Evolutionary conservation across 2,113 vertebrate species (phyloP), one percentile per base, ranked within the genome.

Genomic region (Martes martes): DNA sequence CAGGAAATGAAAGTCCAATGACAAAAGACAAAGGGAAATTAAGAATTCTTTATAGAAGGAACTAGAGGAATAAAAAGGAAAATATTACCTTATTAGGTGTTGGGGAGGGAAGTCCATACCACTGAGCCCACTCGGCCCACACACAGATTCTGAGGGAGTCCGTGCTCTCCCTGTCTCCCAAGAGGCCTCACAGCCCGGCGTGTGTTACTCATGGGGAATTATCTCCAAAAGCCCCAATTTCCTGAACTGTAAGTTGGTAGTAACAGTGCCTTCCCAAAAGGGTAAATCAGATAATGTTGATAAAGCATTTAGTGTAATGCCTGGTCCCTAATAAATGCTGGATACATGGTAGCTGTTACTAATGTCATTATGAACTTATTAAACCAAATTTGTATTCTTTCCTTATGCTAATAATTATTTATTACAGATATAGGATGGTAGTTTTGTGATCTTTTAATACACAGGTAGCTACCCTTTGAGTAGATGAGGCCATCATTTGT

Each of bases 1-100:
- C 71, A 89, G 96, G 95, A 97, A 97, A 67, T 95, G 91, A 96
- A 88, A 97, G 91, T 95, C 89, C 96, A 95, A 50, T 95, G 94
- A 96, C 91, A 71, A 69, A 94, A 97, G 80, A 90, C 57, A 50
- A 94, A 95, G 88, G 81, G 96, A 96, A 94, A 97, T 94, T 93
- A 74, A 91, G 71, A 69, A 88, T 87, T 52, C 42, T 91, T 80
- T 92, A 52, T 39, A 81, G 52, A 95, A 79, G 91, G 79, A 96
- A 88, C 69, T 92, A 92, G 47, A 94, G 65, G 76, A 87, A 80
- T 93, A 67, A 74, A 92, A 92, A 95, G 87, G 76, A 94, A 96
- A 95, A 78, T 39, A 57, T 45, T 83, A 36, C 86, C 92, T 92
- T 94, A 95, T 96, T 97, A 92, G 96, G 95, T 94, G 52, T 28